phyloP scores from a whole-genome alignment of 2,797 vertebrate species.

The Thaleichthys pacificus region DNA sequence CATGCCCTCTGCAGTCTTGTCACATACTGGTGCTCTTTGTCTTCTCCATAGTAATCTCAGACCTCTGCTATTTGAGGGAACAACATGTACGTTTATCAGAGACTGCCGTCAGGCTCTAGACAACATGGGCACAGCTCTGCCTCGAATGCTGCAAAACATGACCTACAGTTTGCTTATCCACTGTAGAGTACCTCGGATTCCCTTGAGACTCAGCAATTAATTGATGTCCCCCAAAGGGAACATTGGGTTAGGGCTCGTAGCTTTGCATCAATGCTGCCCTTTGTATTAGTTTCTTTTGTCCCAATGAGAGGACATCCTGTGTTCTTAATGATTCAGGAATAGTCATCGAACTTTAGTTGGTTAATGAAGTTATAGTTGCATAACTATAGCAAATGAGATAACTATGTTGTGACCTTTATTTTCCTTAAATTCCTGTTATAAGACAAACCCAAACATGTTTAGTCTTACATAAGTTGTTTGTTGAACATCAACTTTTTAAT shows the following conservation, averaged over 20 bases:
- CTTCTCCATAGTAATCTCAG: constrained; percentile 51
- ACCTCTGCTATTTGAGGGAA: constrained; percentile 50
- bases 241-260: background rate
- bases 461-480: no score
- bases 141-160: background rate
- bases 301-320: background rate
- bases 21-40: constrained; percentile 71
- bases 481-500: background rate
- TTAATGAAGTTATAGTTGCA: no score
- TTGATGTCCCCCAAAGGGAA: no score
- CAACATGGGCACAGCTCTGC: constrained; percentile 25
- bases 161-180: background rate
- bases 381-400: no score
- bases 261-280: no score
- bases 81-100: constrained; percentile 40
- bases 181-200: background rate
- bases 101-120: constrained; percentile 7
- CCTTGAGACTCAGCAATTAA: no score
- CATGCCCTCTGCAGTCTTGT: constrained; percentile 66
- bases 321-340: no score
- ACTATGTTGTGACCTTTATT: no score
- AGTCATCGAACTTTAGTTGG: no score
- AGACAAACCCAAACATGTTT: background rate
- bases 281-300: background rate
- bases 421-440: background rate